Conservation (phyloP, 2,113 vertebrate genomes). For the Brienomyrus brachyistius region DNA sequence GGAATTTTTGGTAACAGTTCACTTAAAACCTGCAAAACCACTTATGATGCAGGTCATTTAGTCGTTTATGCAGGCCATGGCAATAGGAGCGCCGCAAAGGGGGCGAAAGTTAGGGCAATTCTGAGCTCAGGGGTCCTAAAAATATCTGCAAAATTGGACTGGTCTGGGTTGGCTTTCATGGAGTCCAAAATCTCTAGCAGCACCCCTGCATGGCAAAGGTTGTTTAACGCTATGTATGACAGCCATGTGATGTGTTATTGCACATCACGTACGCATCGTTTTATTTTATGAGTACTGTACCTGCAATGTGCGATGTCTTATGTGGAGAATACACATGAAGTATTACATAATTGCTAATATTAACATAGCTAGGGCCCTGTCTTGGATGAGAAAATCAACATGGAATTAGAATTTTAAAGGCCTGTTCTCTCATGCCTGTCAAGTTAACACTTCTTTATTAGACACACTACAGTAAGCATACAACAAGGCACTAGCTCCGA, state of each 20-base stretch:
- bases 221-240: background rate
- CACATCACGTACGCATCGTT: background rate
- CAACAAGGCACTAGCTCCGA: background rate
- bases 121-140: background rate
- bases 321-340: background rate
- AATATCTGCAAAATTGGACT: background rate
- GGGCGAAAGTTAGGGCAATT: background rate
- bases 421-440: conserved; percentile 9
- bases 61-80: background rate
- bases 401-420: background rate
- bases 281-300: background rate
- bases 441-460: conserved; percentile 4
- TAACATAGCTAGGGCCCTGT: background rate
- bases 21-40: background rate
- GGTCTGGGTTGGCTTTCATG: background rate
- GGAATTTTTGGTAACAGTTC: background rate
- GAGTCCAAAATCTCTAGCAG: background rate
- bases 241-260: background rate
- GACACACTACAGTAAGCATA: background rate
- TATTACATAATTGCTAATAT: background rate
- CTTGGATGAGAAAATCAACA: background rate
- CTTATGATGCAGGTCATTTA: background rate
- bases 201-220: background rate
- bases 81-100: background rate
- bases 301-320: background rate